Percentiles rank a stretch among this genome's conserved stretches.
phyloP scores from a whole-genome alignment of 2,888 invertebrate species.

The Parnassius orleans region DNA sequence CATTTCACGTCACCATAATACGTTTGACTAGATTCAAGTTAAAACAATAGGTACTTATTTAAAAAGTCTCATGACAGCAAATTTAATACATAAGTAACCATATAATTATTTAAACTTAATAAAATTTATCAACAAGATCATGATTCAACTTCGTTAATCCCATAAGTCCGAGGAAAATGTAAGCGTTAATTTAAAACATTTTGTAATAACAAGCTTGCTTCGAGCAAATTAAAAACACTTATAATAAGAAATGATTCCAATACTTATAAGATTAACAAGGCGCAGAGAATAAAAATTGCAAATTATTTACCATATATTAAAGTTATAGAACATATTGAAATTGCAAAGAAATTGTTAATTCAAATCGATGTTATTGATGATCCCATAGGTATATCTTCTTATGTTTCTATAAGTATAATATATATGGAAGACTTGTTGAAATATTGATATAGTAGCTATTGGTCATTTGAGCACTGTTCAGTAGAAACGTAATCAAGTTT shows the following conservation, averaged over 20 bases:
- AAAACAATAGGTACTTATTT: slow-evolving; percentile 33
- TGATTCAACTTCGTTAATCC: slow-evolving; percentile 44
- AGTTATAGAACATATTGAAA: slow-evolving; percentile 16
- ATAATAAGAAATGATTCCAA: slow-evolving; percentile 45
- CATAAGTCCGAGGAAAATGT: slow-evolving; percentile 37
- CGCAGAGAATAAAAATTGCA: slow-evolving; percentile 35
- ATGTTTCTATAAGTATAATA: slow-evolving; percentile 39
- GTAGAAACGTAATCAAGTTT: slow-evolving; percentile 61
- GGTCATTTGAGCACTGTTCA: slow-evolving; percentile 78
- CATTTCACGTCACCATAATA: slow-evolving; percentile 37
- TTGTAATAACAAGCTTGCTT: slow-evolving; percentile 40
- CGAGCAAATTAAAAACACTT: slow-evolving; percentile 49
- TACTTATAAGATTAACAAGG: slow-evolving; percentile 56
- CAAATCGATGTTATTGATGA: slow-evolving; percentile 24
- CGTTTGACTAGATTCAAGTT: slow-evolving; percentile 60
- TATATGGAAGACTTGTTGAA: slow-evolving; percentile 64
- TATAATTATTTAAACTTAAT: slow-evolving; percentile 12
- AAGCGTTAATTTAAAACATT: slow-evolving; percentile 25
- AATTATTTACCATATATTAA: slow-evolving; percentile 26
- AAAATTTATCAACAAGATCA: slow-evolving; percentile 9
- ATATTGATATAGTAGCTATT: slow-evolving; percentile 63
- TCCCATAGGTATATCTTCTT: slow-evolving; percentile 34
- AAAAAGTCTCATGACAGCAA: slow-evolving; percentile 44
- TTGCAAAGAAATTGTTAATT: slow-evolving; percentile 21
- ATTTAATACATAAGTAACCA: slow-evolving; percentile 26